Percentiles rank a stretch among this genome's conserved stretches.
These are phyloP conservation scores for Epizoanthus rinbou DNA, from an alignment of 92 coral and sea anemone species.

Conservation along the genomic window DNA sequence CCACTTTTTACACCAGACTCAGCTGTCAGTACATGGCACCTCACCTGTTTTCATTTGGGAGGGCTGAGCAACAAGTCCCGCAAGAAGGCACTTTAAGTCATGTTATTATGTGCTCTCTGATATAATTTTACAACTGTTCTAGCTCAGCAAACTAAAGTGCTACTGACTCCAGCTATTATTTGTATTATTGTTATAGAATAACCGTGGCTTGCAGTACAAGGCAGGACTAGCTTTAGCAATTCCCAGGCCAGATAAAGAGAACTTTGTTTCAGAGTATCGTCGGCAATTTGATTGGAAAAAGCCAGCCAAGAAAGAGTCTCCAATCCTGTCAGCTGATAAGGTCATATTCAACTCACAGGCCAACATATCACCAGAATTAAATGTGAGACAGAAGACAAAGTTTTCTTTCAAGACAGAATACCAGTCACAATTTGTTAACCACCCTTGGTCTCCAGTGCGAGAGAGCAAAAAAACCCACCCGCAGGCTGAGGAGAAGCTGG, in stretches of 20 bases:
- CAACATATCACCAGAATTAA: constrained; percentile 48
- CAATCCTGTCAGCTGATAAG: constrained; percentile 65
- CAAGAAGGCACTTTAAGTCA: no score
- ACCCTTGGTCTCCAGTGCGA: constrained; percentile 39
- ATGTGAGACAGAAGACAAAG: constrained; percentile 28
- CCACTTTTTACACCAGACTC: no score
- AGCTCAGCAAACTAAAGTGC: neutral
- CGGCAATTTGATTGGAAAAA: constrained; percentile 73
- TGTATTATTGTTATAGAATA: constrained; percentile 41
- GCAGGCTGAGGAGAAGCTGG: neutral
- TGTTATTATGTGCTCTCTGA: neutral
- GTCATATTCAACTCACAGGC: constrained; percentile 54
- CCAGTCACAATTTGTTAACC: constrained; percentile 60
- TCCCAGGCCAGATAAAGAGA: constrained; percentile 47
- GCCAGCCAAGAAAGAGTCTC: constrained; percentile 56
- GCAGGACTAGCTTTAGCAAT: constrained; percentile 60
- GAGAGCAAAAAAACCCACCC: neutral
- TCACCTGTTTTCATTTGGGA: no score
- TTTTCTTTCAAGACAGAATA: constrained; percentile 67
- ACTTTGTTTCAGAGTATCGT: constrained; percentile 63
- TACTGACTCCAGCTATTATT: neutral
- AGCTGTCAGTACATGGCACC: no score
- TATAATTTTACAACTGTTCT: neutral
- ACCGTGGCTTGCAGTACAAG: constrained; percentile 62
- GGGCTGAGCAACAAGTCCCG: no score